phyloP scores from a whole-genome alignment of 2,113 vertebrate genomes.

The Urocolius indicus region DNA sequence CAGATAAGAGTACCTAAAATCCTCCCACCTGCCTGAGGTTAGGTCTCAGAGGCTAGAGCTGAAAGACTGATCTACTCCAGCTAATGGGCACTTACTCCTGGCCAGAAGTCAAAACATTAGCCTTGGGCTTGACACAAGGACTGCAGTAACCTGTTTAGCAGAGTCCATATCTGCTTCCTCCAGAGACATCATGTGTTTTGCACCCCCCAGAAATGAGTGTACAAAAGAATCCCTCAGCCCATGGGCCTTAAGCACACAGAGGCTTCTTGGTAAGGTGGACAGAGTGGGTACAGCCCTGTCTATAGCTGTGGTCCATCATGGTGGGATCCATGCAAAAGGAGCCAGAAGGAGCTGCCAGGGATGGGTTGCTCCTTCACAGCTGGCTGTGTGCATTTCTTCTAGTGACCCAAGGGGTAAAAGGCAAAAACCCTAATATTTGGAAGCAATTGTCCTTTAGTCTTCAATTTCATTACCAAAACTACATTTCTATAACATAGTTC shows the following conservation, averaged over 20 bases:
- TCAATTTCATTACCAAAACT: background rate
- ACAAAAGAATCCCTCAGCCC: background rate
- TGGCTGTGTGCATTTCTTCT: background rate
- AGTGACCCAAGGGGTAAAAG: background rate
- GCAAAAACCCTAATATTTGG: background rate
- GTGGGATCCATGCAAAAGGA: background rate
- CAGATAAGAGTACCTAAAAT: background rate
- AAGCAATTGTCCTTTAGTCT: background rate
- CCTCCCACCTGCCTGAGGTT: background rate
- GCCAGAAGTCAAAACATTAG: background rate
- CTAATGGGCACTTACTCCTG: background rate
- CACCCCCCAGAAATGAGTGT: background rate
- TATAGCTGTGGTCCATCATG: background rate
- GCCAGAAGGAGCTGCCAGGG: background rate
- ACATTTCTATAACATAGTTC: background rate
- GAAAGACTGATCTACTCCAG: background rate
- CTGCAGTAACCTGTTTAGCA: background rate
- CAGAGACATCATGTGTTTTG: rapidly evolving
- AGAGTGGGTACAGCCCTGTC: background rate
- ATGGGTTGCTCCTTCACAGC: background rate
- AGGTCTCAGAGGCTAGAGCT: background rate
- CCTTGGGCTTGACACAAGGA: background rate
- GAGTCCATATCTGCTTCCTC: background rate
- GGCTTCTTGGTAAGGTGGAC: background rate
- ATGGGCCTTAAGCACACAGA: background rate